Percentiles rank a stretch among this genome's conserved stretches.
phyloP scores from a whole-genome alignment of 1,140 invertebrate genomes.

The Drosophila chauvacae region DNA sequence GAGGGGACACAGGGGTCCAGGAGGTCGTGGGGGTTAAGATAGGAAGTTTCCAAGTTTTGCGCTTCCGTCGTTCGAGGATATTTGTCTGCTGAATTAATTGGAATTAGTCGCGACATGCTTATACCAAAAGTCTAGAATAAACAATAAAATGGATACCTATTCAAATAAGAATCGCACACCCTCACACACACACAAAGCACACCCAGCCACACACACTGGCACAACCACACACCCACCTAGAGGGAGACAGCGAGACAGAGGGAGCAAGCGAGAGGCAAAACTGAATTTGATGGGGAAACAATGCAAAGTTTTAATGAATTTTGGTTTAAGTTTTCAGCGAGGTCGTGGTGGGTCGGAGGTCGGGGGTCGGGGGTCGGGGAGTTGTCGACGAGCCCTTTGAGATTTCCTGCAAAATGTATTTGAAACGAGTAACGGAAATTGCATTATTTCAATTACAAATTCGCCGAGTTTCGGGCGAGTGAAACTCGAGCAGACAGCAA shows the following conservation, averaged over 20 bases:
- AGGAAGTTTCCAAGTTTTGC: slow-evolving; percentile 56
- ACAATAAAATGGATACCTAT: slow-evolving; percentile 83
- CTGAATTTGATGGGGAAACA: slow-evolving; percentile 58
- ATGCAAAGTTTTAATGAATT: slow-evolving; percentile 83
- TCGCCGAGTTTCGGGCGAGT: slow-evolving; percentile 46
- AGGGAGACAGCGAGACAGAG: slow-evolving; percentile 17
- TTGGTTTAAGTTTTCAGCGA: slow-evolving; percentile 81
- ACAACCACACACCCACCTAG: slow-evolving; percentile 23
- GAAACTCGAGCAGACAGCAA: slow-evolving; percentile 75
- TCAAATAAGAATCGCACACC: slow-evolving; percentile 68
- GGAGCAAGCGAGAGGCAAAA: slow-evolving; percentile 36
- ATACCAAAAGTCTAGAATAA: slow-evolving; percentile 82
- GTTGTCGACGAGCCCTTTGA: slow-evolving; percentile 65
- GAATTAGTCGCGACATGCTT: slow-evolving; percentile 83
- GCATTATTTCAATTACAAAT: slow-evolving; percentile 83
- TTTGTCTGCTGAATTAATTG: slow-evolving; percentile 83
- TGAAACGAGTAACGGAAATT: slow-evolving; percentile 82
- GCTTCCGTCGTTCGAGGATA: slow-evolving; percentile 76
- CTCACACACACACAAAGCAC: not conserved
- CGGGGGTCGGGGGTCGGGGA: not conserved
- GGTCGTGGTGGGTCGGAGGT: slow-evolving; percentile 9
- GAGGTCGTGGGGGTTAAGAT: slow-evolving; percentile 10
- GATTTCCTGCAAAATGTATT: slow-evolving; percentile 82
- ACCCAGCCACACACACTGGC: slow-evolving; percentile 13
- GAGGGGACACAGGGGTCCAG: not conserved